phyloP scores from a whole-genome alignment of 2,113 vertebrate genomes.

The Bujurquina vittata region DNA sequence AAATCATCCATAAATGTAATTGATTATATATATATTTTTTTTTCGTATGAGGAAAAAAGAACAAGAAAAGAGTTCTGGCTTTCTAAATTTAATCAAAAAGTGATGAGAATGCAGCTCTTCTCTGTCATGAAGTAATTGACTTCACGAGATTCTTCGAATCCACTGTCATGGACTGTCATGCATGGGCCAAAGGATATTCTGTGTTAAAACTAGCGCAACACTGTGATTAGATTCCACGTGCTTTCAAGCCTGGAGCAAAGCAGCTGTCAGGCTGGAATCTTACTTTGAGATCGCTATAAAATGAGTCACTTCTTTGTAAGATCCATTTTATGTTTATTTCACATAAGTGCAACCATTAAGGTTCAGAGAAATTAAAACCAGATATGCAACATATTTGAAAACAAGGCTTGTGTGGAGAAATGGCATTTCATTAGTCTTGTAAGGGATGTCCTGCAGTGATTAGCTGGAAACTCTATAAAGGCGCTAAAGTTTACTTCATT shows the following conservation, averaged over 20 bases:
- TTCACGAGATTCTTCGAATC: background rate
- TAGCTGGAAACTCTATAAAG: constrained; percentile 50
- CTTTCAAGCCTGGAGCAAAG: background rate
- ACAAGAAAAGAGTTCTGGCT: background rate
- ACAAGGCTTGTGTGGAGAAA: constrained; percentile 21
- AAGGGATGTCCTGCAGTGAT: constrained; percentile 50
- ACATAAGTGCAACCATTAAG: constrained; percentile 17
- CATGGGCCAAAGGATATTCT: constrained; percentile 6
- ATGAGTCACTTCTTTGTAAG: constrained; percentile 3
- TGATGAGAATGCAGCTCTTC: background rate
- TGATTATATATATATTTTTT: background rate
- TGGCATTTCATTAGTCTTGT: constrained; percentile 49
- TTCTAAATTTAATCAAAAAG: background rate
- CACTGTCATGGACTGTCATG: background rate
- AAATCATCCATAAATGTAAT: background rate
- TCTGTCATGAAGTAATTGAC: too few relatives aligned
- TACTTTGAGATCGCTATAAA: constrained; percentile 9
- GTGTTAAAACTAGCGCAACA: background rate
- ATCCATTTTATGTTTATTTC: constrained; percentile 21
- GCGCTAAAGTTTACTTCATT: constrained; percentile 32
- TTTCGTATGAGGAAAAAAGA: background rate
- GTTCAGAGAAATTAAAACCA: constrained; percentile 49
- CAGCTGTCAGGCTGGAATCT: background rate
- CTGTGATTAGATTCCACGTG: background rate
- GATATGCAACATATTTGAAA: constrained; percentile 30